A percentile compares a stretch with the other conserved stretches of the same genome.
phyloP scores from a whole-genome alignment of 2,888 invertebrate genomes.

The Coecobrya sp. region DNA sequence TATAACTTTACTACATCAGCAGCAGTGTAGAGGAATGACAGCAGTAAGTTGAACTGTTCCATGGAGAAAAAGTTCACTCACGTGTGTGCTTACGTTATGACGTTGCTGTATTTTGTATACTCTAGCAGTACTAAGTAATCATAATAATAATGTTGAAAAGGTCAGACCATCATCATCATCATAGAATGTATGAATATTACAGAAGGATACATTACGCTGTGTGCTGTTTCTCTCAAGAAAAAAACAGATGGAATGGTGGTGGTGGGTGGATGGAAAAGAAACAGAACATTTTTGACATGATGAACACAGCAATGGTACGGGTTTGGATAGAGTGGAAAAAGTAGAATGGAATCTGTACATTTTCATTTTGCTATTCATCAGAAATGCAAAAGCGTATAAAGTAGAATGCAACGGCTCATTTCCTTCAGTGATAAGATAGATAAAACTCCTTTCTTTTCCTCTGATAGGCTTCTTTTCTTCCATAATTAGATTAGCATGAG shows the following conservation, averaged over 20 bases:
- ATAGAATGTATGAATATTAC: conserved; percentile 32
- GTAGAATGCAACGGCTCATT: conserved; percentile 61
- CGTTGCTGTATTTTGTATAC: background rate
- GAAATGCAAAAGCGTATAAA: conserved; percentile 15
- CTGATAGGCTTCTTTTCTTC: conserved; percentile 18
- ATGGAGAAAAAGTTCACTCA: conserved; percentile 32
- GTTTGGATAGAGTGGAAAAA: background rate
- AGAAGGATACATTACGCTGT: conserved; percentile 2
- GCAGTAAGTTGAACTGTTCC: conserved; percentile 19
- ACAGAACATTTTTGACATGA: conserved; percentile 32
- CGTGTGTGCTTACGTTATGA: conserved; percentile 39
- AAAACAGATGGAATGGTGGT: conserved; percentile 36
- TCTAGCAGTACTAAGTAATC: conserved; percentile 11
- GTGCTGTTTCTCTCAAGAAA: background rate
- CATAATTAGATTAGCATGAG: conserved; percentile 69
- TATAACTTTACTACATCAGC: background rate
- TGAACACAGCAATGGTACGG: conserved; percentile 34
- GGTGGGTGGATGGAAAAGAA: conserved; percentile 2
- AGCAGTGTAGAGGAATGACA: background rate
- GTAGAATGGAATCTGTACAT: conserved; percentile 23
- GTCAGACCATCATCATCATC: conserved; percentile 63
- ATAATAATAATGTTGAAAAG: conserved; percentile 73
- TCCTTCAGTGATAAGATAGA: conserved; percentile 41
- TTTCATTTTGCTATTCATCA: conserved; percentile 28
- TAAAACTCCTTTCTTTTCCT: background rate